A percentile compares a stretch with the other conserved stretches of the same genome.
Conservation (phyloP, 2,888 invertebrate genomes). For the Luffia ferchaultella region DNA sequence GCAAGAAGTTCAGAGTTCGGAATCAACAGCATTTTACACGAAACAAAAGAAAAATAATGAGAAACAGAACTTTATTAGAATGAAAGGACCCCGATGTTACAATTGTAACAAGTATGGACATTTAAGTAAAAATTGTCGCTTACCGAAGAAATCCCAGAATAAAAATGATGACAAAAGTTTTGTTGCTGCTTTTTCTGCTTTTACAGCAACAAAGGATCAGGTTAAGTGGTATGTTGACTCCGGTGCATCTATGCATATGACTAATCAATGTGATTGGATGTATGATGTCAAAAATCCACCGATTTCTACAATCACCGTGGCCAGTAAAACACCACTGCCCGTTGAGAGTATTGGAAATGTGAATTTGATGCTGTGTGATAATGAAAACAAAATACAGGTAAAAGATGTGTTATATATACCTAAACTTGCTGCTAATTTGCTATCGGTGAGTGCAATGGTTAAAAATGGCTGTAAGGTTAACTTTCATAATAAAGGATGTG, state of each 20-base stretch:
- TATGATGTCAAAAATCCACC: slow-evolving; percentile 1
- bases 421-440: not conserved
- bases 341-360: not conserved
- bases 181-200: slow-evolving; percentile 12
- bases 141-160: not conserved
- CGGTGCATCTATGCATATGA: slow-evolving; percentile 7
- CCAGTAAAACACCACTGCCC: not conserved
- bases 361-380: not conserved
- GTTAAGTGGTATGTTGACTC: slow-evolving; percentile 6
- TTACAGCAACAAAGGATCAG: slow-evolving; percentile 1
- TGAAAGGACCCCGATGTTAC: not conserved
- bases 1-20: not conserved
- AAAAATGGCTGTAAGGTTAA: not conserved
- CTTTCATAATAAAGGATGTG: not conserved
- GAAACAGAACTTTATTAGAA: not conserved
- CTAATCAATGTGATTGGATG: slow-evolving; percentile 2
- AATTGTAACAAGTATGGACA: not conserved
- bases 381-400: not conserved
- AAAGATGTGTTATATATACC: slow-evolving; percentile 1
- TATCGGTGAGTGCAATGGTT: not conserved
- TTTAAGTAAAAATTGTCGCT: not conserved
- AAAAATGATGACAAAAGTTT: slow-evolving; percentile 3
- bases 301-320: not conserved
- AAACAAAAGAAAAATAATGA: not conserved
- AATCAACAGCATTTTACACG: slow-evolving; percentile 1